Base-by-base conservation (phyloP, 2,888 invertebrate species). In the Dendrolimus houi region DNA sequence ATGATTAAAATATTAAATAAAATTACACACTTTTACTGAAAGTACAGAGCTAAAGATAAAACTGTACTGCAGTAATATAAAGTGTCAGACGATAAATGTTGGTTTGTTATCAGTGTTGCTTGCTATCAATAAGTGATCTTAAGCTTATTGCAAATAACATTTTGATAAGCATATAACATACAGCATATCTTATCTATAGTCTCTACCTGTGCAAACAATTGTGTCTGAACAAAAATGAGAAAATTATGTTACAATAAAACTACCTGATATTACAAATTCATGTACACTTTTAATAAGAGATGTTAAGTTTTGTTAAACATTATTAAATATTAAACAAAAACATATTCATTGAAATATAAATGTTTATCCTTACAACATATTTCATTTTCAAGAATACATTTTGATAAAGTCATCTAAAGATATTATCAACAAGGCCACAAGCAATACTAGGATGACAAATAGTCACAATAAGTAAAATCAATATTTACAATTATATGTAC, bases 91-190 rank as follows among this genome's bases (percentile, higher is more conserved):
- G 77, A 78, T 75, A 72, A 75, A 58, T 73, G 72, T 69, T 75
- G 75, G 71, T 65, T 60, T 61, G 72, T 81, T 88, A 89, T 88
- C 87, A 79, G 69, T 65, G 62, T 62, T 74, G 62, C 76, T 62
- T 74, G 62, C 76, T 87, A 88, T 88, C 87, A 85, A 83, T 84
- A 83, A 73, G 71, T 75, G 83, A 83, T 85, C 83, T 81, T 83
- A 83, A 84, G 86, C 86, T 82, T 81, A 80, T 75, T 74, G 79
- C 82, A 88, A 87, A 87, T 85, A 88, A 76, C 76, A 80, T 65
- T 71, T 70, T 78, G 88, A 88, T 88, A 88, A 88, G 77, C 71
- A 79, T 71, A 68, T 76, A 79, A 79, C 78, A 75, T 72, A 74
- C 74, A 70, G 74, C 70, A 64, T 85, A 86, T 87, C 87, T 88